phyloP scores from a whole-genome alignment of 1,140 invertebrate species.

The Choristoneura fumiferana region DNA sequence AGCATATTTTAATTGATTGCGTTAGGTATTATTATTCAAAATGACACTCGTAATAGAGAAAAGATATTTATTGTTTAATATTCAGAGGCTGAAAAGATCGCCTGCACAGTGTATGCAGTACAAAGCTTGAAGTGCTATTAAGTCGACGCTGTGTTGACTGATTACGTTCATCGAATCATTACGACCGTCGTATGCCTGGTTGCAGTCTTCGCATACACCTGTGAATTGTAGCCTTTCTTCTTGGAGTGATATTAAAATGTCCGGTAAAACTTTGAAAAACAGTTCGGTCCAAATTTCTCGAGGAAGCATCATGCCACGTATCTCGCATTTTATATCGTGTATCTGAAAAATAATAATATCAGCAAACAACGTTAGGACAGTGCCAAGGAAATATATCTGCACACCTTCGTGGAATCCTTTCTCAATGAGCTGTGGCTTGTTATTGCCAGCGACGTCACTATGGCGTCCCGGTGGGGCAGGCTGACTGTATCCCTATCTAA shows the following conservation, averaged over 20 bases:
- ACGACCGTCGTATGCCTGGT: neutral
- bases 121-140: neutral
- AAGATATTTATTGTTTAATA: neutral
- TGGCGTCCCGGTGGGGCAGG: neutral
- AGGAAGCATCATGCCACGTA: conserved; percentile 1
- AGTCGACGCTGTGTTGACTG: neutral
- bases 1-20: conserved; percentile 1
- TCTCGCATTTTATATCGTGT: conserved; percentile 2
- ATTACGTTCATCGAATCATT: neutral
- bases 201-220: neutral
- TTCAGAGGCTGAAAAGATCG: conserved; percentile 1
- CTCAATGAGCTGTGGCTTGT: neutral
- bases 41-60: neutral
- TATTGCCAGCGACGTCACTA: conserved; percentile 1
- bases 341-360: conserved; percentile 1
- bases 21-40: neutral
- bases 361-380: neutral
- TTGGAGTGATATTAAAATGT: neutral
- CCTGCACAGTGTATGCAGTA: neutral
- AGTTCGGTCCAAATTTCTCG: neutral
- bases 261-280: neutral
- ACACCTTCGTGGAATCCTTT: conserved; percentile 1
- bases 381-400: neutral
- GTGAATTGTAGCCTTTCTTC: neutral
- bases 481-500: neutral